Conservation (phyloP, 2,797 vertebrate species). For the Lacerta bilineata region DNA sequence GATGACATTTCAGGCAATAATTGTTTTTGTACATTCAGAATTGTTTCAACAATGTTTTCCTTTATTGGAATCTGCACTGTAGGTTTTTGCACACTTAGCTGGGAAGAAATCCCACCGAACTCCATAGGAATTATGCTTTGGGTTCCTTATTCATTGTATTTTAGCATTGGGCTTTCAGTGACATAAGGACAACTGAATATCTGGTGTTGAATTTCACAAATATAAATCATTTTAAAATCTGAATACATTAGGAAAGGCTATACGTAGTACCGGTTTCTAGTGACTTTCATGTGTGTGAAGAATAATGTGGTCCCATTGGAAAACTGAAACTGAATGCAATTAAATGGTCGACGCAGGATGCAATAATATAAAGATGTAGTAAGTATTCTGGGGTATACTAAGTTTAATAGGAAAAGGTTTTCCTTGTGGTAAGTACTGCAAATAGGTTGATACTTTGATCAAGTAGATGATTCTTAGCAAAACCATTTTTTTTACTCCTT, state of each 20-base stretch:
- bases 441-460: background rate
- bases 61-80: constrained; percentile 12
- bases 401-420: background rate
- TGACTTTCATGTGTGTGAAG: constrained; percentile 1
- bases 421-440: background rate
- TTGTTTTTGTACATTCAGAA: background rate
- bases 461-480: background rate
- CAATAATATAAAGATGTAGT: background rate
- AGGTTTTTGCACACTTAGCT: background rate
- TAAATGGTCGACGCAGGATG: background rate
- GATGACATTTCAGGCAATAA: background rate
- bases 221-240: background rate
- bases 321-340: background rate
- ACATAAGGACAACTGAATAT: background rate
- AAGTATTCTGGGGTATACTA: background rate
- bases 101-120: background rate
- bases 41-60: background rate
- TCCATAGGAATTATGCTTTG: background rate
- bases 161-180: background rate
- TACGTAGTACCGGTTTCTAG: background rate
- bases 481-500: background rate
- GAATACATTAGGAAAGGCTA: constrained; percentile 15
- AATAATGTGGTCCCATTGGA: background rate
- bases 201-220: background rate
- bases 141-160: background rate